Percentiles rank a stretch among this genome's conserved stretches.
Evolutionary conservation across 2,888 invertebrate genomes (phyloP).

Genomic region (Erynnis tages): DNA sequence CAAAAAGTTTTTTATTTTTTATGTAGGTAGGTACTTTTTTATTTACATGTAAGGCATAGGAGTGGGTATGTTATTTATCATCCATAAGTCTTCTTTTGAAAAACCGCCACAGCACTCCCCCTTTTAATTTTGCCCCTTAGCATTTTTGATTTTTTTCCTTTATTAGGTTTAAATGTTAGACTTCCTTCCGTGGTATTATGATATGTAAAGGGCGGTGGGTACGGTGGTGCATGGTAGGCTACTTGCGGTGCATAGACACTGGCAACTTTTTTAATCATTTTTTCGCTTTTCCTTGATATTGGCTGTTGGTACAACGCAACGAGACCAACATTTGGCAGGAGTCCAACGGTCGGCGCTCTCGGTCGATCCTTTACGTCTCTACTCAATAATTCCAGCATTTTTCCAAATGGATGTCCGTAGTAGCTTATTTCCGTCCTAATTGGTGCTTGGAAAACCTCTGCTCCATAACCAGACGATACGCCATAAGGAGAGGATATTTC

Average conservation of each 20-base stretch:
- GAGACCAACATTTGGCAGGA: constrained; percentile 53
- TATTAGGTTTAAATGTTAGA: background rate
- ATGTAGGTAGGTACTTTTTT: too few species aligned
- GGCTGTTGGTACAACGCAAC: constrained; percentile 62
- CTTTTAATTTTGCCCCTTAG: constrained; percentile 3
- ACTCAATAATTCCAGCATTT: constrained; percentile 50
- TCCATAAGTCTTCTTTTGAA: background rate
- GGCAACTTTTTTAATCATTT: constrained; percentile 52
- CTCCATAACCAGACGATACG: constrained; percentile 15
- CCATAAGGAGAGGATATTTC: constrained; percentile 13
- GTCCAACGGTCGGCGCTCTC: constrained; percentile 46
- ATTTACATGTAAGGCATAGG: too few species aligned
- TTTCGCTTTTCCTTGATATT: constrained; percentile 54
- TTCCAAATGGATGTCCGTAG: constrained; percentile 39
- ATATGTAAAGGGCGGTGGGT: constrained; percentile 26
- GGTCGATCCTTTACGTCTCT: constrained; percentile 51
- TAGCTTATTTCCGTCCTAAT: constrained; percentile 19
- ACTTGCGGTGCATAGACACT: constrained; percentile 39
- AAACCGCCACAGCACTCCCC: background rate
- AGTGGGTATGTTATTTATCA: too few species aligned
- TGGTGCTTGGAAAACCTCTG: constrained; percentile 20
- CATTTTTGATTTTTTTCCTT: constrained; percentile 9
- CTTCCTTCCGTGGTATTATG: background rate
- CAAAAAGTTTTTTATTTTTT: too few species aligned
- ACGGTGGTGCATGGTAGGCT: constrained; percentile 2